These are phyloP conservation scores for Gouania willdenowi DNA, from an alignment of 2,797 vertebrate species.

Conservation along the genomic window DNA sequence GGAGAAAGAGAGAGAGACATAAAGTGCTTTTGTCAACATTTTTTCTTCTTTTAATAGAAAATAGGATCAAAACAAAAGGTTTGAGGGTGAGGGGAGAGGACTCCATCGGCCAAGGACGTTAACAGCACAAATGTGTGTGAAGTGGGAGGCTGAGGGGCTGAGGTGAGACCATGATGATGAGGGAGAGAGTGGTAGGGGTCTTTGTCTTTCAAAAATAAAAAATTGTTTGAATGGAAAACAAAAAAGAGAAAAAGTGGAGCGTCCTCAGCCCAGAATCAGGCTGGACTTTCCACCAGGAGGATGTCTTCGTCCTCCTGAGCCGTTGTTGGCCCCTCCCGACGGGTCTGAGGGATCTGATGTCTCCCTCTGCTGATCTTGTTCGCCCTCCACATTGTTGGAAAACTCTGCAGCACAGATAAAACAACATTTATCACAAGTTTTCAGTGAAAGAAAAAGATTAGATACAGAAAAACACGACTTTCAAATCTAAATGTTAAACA, in stretches of 20 bases:
- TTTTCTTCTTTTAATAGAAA: conserved; percentile 78
- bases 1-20: conserved; percentile 74
- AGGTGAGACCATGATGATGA: conserved; percentile 49
- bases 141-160: conserved; percentile 9
- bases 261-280: conserved; percentile 88
- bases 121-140: conserved; percentile 57
- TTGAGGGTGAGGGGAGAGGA: conserved; percentile 52
- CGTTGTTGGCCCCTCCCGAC: conserved; percentile 47
- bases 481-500: neutral
- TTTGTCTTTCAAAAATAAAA: conserved; percentile 71
- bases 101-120: conserved; percentile 24
- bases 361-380: conserved; percentile 54
- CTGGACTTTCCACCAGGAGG: conserved; percentile 96
- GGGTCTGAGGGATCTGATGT: conserved; percentile 52
- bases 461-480: too few relatives aligned
- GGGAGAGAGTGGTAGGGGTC: conserved; percentile 76
- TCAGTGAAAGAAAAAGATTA: neutral
- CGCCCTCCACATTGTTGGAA: conserved; percentile 58
- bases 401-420: conserved; percentile 31
- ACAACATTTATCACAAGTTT: neutral
- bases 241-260: conserved; percentile 48
- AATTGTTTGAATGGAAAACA: conserved; percentile 73
- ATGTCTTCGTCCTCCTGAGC: conserved; percentile 82
- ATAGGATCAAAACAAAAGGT: conserved; percentile 73
- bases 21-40: conserved; percentile 96